phyloP scores from a whole-genome alignment of 2,888 invertebrate genomes.

The Tenthredo amoena region DNA sequence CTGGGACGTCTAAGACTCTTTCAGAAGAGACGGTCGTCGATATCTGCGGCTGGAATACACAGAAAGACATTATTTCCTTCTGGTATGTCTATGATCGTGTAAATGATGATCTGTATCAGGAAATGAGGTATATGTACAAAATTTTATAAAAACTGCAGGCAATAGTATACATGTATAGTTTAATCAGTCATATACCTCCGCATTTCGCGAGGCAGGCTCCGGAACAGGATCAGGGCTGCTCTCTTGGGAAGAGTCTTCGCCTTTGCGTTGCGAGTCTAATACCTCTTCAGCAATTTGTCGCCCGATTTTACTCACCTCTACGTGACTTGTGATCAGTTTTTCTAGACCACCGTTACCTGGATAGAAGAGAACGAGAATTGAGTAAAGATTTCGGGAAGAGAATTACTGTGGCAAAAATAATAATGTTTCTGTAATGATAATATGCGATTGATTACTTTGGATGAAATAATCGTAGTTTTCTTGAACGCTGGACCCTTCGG shows the following conservation, averaged over 20 bases:
- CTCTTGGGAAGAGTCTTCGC: conserved; percentile 79
- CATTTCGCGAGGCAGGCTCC: conserved; percentile 74
- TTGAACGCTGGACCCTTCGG: conserved; percentile 77
- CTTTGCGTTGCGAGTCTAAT: conserved; percentile 82
- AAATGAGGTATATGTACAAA: not conserved
- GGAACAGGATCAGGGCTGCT: conserved; percentile 77
- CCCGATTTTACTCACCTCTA: conserved; percentile 92
- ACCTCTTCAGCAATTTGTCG: conserved; percentile 91
- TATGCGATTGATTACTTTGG: conserved; percentile 77
- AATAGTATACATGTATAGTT: not conserved
- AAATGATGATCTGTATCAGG: not conserved
- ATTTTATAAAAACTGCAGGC: not conserved
- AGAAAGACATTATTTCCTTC: conserved; percentile 53
- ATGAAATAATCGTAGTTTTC: conserved; percentile 81
- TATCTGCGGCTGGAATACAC: conserved; percentile 74
- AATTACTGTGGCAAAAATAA: not conserved
- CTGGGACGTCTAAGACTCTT: conserved; percentile 62
- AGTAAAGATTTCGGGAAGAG: not conserved
- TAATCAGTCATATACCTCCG: conserved; percentile 69
- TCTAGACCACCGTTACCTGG: conserved; percentile 83
- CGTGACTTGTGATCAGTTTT: conserved; percentile 86
- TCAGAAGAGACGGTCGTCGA: conserved; percentile 77
- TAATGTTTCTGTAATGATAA: not conserved
- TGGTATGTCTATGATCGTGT: not conserved
- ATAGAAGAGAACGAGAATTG: not conserved